Conservation (phyloP, 2,797 vertebrate species). For the Pseudochirops corinnae region DNA sequence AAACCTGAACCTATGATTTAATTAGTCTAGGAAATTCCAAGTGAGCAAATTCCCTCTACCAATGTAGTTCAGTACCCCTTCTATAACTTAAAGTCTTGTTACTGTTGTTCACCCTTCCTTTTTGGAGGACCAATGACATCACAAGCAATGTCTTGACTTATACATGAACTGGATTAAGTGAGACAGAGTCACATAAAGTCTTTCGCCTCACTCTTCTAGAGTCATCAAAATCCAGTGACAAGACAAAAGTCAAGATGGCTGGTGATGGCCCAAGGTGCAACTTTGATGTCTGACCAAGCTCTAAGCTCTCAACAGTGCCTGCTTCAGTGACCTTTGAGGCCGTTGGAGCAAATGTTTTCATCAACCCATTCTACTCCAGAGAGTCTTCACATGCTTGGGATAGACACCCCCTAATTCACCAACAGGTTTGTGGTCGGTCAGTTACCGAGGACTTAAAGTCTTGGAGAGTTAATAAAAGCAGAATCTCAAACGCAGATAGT, state of each 20-base stretch:
- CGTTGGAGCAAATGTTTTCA: neutral
- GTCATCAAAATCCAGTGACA: neutral
- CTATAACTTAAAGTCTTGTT: neutral
- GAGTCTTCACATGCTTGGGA: too few relatives aligned
- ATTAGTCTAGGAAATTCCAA: neutral
- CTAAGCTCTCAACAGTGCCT: neutral
- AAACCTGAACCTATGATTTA: neutral
- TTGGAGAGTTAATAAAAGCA: too few relatives aligned
- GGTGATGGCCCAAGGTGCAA: neutral
- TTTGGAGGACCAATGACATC: neutral
- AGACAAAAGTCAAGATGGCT: neutral
- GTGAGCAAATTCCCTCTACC: neutral
- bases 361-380: too few relatives aligned
- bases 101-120: neutral
- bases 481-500: too few relatives aligned
- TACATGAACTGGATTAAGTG: neutral
- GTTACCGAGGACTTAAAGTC: too few relatives aligned
- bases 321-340: neutral
- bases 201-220: neutral
- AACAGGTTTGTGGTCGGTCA: too few relatives aligned
- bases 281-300: neutral
- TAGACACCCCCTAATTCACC: too few relatives aligned
- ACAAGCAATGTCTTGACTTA: neutral
- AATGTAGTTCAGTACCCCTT: neutral
- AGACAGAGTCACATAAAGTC: neutral